Evolutionary conservation across 2,797 vertebrate genomes (phyloP).

Genomic region (Phoebastria nigripes): DNA sequence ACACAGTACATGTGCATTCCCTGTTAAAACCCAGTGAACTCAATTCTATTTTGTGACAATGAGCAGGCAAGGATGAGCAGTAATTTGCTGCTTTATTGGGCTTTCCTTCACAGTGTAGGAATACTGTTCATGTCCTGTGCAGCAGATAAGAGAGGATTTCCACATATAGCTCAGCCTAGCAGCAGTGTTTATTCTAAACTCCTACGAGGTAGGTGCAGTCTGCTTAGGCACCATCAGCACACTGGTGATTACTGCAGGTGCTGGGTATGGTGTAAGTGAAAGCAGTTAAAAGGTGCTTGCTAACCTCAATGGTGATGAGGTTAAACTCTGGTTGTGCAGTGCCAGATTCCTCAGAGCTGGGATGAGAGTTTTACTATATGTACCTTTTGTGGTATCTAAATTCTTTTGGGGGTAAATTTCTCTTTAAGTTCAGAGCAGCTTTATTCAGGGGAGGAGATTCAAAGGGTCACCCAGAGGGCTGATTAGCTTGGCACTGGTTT

Average conservation of each 20-base stretch:
- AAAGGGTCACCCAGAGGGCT: not conserved
- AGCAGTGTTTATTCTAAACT: not conserved
- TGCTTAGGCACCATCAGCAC: not conserved
- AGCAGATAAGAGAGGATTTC: not conserved
- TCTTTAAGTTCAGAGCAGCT: not conserved
- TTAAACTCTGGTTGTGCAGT: not conserved
- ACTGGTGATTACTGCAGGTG: not conserved
- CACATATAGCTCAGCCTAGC: not conserved
- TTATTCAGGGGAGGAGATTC: not conserved
- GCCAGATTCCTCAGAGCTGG: not conserved
- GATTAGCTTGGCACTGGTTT: not conserved
- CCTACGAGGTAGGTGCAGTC: not conserved
- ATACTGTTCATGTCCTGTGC: not conserved
- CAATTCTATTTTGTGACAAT: not conserved
- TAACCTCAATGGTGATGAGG: not conserved
- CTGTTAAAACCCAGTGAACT: not conserved
- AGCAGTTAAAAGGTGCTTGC: not conserved
- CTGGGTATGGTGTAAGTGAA: not conserved
- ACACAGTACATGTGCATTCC: not conserved
- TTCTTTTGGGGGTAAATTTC: not conserved
- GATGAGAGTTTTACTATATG: not conserved
- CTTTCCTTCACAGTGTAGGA: not conserved
- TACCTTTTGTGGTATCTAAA: not conserved
- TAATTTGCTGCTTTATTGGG: not conserved
- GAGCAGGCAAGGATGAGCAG: not conserved